Conservation (phyloP, 2,797 vertebrate genomes). For the Eremophila alpestris region DNA sequence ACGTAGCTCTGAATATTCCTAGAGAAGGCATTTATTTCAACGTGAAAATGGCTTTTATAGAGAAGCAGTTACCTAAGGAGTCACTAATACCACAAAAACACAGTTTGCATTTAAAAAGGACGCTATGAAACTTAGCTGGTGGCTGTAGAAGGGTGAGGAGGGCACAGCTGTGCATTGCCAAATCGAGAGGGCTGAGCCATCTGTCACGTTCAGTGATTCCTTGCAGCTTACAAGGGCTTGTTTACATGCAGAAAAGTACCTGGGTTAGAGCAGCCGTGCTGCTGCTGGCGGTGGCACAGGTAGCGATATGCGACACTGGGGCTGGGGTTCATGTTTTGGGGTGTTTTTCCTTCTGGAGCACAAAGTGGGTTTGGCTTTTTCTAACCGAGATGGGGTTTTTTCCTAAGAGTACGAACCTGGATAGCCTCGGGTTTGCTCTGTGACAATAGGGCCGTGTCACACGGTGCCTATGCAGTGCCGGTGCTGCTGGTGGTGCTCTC, state of each 20-base stretch:
- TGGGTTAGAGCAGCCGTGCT: accelerated
- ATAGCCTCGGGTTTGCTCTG: accelerated
- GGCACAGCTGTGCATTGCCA: not conserved
- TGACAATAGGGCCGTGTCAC: accelerated
- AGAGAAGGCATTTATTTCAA: not conserved
- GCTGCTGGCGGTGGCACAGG: accelerated
- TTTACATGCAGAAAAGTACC: not conserved
- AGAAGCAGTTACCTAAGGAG: not conserved
- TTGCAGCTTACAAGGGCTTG: not conserved
- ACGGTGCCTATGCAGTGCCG: accelerated
- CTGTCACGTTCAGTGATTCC: not conserved
- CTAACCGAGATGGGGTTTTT: accelerated
- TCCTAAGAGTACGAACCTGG: not conserved
- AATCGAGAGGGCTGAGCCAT: not conserved
- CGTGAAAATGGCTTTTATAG: not conserved
- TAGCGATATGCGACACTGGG: accelerated
- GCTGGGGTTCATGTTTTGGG: accelerated
- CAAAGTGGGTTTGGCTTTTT: not conserved
- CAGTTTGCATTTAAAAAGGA: not conserved
- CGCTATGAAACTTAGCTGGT: too few species aligned
- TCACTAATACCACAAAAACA: not conserved
- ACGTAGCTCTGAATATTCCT: accelerated
- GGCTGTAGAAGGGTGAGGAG: not conserved
- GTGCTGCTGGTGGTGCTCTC: not conserved
- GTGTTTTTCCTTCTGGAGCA: too few species aligned